A percentile compares a stretch with the other conserved stretches of the same genome.
These are phyloP conservation scores for Agrochola lota DNA, from an alignment of 2,888 invertebrate genomes.

Conservation along the genomic window DNA sequence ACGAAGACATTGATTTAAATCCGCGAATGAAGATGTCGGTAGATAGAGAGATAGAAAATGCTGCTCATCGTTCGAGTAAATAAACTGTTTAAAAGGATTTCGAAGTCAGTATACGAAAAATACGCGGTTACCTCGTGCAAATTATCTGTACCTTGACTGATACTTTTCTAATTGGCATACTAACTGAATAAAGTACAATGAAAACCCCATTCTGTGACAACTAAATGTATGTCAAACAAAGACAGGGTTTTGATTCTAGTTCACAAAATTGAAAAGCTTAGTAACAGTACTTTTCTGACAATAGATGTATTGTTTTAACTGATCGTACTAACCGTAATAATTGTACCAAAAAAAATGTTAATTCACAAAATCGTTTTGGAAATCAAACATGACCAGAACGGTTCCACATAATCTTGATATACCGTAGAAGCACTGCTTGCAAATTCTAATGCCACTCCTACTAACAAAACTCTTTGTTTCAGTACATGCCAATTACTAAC, in stretches of 20 bases:
- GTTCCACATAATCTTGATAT: conserved; percentile 10
- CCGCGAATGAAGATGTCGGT: neutral
- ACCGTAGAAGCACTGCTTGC: neutral
- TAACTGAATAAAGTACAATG: conserved; percentile 13
- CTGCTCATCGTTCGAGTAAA: neutral
- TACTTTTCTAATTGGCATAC: neutral
- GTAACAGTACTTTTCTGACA: conserved; percentile 50
- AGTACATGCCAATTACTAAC: conserved; percentile 8
- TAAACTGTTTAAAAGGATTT: neutral
- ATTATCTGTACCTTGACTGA: neutral
- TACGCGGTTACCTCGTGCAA: neutral
- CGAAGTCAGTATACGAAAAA: neutral
- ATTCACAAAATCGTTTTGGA: conserved; percentile 3
- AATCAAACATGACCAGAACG: conserved; percentile 19
- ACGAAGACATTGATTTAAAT: neutral
- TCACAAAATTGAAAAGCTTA: conserved; percentile 38
- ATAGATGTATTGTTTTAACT: conserved; percentile 53
- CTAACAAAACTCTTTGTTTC: neutral
- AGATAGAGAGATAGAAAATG: neutral
- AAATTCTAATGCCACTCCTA: neutral
- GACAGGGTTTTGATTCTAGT: conserved; percentile 21
- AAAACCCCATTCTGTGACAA: neutral
- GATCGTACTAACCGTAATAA: conserved; percentile 33
- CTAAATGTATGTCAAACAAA: conserved; percentile 44
- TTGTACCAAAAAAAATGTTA: conserved; percentile 31